A percentile compares a stretch with the other conserved stretches of the same genome.
Conservation (phyloP, 1,140 invertebrate species). For the Drosophila biarmipes region DNA sequence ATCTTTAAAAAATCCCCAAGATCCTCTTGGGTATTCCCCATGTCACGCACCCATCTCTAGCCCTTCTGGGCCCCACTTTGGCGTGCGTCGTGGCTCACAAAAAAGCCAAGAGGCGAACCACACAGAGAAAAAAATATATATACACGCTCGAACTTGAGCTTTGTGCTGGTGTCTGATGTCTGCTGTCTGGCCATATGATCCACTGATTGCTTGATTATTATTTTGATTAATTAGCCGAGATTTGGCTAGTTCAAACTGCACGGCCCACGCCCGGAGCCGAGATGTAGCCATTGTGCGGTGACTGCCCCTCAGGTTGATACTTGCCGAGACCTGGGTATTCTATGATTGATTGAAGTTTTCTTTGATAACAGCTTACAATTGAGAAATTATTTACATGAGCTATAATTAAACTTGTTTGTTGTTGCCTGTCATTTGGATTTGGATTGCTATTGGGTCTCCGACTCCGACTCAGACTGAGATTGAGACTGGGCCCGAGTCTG, state of each 20-base stretch:
- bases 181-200: slow-evolving; percentile 69
- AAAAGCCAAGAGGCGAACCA: slow-evolving; percentile 13
- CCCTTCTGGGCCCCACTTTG: slow-evolving; percentile 55
- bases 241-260: slow-evolving; percentile 82
- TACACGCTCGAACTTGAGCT: slow-evolving; percentile 14
- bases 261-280: slow-evolving; percentile 70
- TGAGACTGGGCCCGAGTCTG: slow-evolving; percentile 36
- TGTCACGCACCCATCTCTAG: slow-evolving; percentile 17
- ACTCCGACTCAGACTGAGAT: background rate
- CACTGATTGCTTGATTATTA: slow-evolving; percentile 83
- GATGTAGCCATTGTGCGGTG: slow-evolving; percentile 57
- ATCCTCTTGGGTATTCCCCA: background rate
- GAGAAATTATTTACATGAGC: slow-evolving; percentile 83
- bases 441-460: slow-evolving; percentile 6
- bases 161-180: slow-evolving; percentile 52
- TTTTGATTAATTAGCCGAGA: slow-evolving; percentile 83
- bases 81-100: slow-evolving; percentile 77
- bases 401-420: slow-evolving; percentile 83
- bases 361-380: slow-evolving; percentile 82
- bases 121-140: slow-evolving; percentile 1
- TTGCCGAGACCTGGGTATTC: slow-evolving; percentile 48
- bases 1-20: background rate
- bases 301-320: slow-evolving; percentile 66
- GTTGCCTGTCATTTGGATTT: slow-evolving; percentile 74
- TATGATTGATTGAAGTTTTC: slow-evolving; percentile 82